These are phyloP conservation scores for Melanotaenia nigrans DNA, from an alignment of 2,797 vertebrate genomes.

Conservation along the genomic window DNA sequence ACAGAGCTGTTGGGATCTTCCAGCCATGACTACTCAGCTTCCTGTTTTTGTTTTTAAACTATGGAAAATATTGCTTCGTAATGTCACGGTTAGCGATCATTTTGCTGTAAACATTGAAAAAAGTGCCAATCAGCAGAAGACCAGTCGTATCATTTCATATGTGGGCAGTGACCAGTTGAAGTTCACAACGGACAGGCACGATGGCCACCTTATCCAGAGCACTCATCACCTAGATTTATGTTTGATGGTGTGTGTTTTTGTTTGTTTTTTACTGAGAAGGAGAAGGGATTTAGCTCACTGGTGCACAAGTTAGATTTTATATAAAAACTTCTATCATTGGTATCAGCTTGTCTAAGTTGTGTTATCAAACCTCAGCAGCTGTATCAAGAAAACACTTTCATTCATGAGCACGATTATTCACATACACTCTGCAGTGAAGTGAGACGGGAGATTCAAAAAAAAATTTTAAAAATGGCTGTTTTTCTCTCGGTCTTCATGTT, in stretches of 20 bases:
- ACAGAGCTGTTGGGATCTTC: constrained; percentile 26
- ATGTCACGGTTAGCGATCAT: constrained; percentile 43
- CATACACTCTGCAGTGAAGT: constrained; percentile 19
- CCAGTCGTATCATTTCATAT: constrained; percentile 52
- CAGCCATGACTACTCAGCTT: constrained; percentile 26
- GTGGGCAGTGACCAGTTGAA: constrained; percentile 36
- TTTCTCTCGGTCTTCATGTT: constrained; percentile 8
- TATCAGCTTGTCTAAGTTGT: constrained; percentile 7
- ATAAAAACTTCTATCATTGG: constrained; percentile 20
- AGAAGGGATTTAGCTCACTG: constrained; percentile 44
- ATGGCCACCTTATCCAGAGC: constrained; percentile 22
- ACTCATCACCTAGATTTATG: constrained; percentile 44
- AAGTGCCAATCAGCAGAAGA: constrained; percentile 76
- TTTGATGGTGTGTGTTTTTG: constrained; percentile 4
- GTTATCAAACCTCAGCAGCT: constrained; percentile 34
- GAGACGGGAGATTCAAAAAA: constrained; percentile 23
- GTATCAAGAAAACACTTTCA: constrained; percentile 17
- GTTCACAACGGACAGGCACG: constrained; percentile 35
- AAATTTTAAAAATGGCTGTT: not conserved
- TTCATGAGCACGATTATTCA: constrained; percentile 23
- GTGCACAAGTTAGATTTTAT: constrained; percentile 24
- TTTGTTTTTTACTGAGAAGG: not conserved
- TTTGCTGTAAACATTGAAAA: constrained; percentile 45
- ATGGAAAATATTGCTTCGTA: constrained; percentile 29
- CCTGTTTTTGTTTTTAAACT: constrained; percentile 14